Percentiles rank a stretch among this genome's conserved stretches.
These are phyloP conservation scores for Falco berigora DNA, from an alignment of 2,797 vertebrate species.

Conservation along the genomic window DNA sequence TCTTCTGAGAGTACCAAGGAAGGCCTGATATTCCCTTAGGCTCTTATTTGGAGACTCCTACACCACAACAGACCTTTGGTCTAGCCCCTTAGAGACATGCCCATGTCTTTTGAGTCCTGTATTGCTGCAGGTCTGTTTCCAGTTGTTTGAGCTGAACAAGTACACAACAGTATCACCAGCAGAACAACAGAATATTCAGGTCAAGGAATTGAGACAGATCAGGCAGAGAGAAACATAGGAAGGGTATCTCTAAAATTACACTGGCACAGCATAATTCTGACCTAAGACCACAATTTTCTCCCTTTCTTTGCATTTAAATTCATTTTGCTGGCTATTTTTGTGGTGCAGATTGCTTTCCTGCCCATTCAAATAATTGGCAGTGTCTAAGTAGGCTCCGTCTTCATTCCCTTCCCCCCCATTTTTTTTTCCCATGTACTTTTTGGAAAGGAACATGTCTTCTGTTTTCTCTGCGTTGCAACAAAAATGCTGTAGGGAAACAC, in stretches of 20 bases:
- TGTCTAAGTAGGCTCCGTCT: not conserved
- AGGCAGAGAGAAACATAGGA: not conserved
- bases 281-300: not conserved
- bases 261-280: not conserved
- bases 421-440: not conserved
- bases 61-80: rapidly evolving
- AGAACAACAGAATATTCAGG: not conserved
- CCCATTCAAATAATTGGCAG: not conserved
- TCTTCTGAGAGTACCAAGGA: not conserved
- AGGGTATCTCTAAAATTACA: not conserved
- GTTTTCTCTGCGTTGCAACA: not conserved
- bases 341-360: not conserved
- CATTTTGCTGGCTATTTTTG: not conserved
- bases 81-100: not conserved
- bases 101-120: not conserved
- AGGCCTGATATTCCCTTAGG: not conserved
- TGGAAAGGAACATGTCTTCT: not conserved
- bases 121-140: not conserved
- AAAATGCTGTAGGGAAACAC: not conserved
- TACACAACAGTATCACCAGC: not conserved
- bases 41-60: not conserved
- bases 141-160: not conserved
- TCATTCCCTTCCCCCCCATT: not conserved
- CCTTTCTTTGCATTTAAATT: not conserved
- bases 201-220: not conserved